Conservation (phyloP, 2,113 vertebrate species). For the Neofelis nebulosa region DNA sequence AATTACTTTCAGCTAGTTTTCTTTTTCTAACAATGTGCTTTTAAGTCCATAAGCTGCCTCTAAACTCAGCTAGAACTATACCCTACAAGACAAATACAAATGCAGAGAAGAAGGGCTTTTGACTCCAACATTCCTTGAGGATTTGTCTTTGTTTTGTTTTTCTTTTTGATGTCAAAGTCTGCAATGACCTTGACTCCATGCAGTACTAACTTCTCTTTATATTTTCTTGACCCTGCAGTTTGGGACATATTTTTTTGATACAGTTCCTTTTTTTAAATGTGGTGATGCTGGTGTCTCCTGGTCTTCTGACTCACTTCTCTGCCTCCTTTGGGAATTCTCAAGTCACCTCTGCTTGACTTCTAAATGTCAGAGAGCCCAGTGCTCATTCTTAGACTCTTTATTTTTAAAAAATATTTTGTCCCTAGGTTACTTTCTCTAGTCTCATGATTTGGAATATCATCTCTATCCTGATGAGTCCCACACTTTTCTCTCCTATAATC, state of each 20-base stretch:
- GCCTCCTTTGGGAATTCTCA: not conserved
- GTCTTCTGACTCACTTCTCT: not conserved
- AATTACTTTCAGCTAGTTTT: conserved; percentile 24
- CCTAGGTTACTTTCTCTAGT: not conserved
- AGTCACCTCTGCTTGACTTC: not conserved
- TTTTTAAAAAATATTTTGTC: not conserved
- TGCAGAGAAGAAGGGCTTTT: not conserved
- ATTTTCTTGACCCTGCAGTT: not conserved
- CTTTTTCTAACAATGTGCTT: not conserved
- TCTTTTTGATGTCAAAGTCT: not conserved
- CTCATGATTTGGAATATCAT: not conserved
- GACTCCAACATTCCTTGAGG: not conserved
- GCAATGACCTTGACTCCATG: not conserved
- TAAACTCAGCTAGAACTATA: not conserved
- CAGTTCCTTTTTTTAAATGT: not conserved
- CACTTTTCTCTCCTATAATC: not conserved
- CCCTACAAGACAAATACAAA: not conserved
- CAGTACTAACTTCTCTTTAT: not conserved
- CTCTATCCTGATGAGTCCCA: not conserved
- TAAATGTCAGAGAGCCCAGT: not conserved
- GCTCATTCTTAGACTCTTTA: not conserved
- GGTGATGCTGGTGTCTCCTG: not conserved
- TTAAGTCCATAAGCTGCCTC: not conserved
- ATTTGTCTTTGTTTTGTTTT: not conserved
- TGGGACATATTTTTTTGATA: not conserved